Base-by-base conservation (phyloP, 2,113 vertebrate genomes). In the Hemiscyllium ocellatum region DNA sequence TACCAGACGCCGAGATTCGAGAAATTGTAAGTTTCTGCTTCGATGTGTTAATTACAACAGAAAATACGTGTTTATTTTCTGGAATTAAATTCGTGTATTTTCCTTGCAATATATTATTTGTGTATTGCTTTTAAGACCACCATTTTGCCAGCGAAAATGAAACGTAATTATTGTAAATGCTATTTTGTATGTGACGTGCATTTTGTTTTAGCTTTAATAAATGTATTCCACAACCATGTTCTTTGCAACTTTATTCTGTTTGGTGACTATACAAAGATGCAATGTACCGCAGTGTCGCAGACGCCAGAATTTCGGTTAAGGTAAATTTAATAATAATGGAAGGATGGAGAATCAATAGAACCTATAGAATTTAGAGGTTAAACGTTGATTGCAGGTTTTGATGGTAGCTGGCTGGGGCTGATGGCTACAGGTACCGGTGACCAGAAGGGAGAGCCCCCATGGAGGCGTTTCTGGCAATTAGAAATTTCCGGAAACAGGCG, bases 171-270 rank as follows among this genome's bases (percentile, higher is more conserved):
- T 90, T 24, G 94, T 10, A 17, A 76, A 50, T 69, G 91, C 1
- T 72, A 52, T 95, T 95, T 95, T 95, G 68, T 95, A 70, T 70
- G 66, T 95, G 47, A 52, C 26, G 24, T 95, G 68, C 68, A 95
- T 33, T 95, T 95, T 76, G 69, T 17, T 94, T 72, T 47, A 52
- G n/a, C 24, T 52, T 15, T 15, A 95, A 95, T 95, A 72, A 52
- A 95, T 95, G 37, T 52, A 29, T 72, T 20, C 47, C 10, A 50
- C 72, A 69, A 72, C 22, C 17, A 26, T 72, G 42, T 50, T 52
- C 68, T 50, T 76, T 72, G 42, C n/a, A 12, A 2, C 50, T 87
- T 52, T 87, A 7, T 68, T 93, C 61, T 19, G 1, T 68, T 33
- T 33, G 24, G 13, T 66, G 56, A 33, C 19, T 12, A 10, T 33